Evolutionary conservation across 2,888 invertebrate genomes (phyloP), one percentile per base, ranked within the genome.

Genomic region (Pantelozetes paolii): DNA sequence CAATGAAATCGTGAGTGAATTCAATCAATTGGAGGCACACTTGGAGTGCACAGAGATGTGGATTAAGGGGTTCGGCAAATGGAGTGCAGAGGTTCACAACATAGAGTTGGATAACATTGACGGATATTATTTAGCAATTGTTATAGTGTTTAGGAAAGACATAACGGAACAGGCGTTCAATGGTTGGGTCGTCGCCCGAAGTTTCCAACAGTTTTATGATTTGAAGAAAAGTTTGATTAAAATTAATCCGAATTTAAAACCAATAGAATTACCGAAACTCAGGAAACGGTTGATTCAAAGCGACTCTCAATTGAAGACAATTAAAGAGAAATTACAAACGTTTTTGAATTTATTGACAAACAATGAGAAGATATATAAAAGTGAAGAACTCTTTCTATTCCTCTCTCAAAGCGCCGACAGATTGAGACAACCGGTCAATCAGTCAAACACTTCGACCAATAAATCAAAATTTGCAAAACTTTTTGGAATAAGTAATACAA

Each of bases 401-500:
- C 86, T 94, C n/a, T 92, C 92, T 82, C 93, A 93, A 3, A 92
- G 91, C 82, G 92, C 93, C 0, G 92, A 93, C 81, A 91, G 91
- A 83, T 85, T 94, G 77, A 92, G 92, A 82, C 90, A 81, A 71
- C 79, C 80, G 6, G 76, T 79, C 20, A 89, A 89, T 59, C 90
- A 90, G 76, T 92, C 92, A 83, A 93, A 92, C 82, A 89, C 89
- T 2, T 62, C 73, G 36, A 59, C 6, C 11, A n/a, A 8, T 6
- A 32, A 9, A 32, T 54, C 50, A 23, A 32, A 69, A 18, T 73
- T 73, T 9, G 73, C 73, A 1, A 67, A 48, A 28, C 50, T 69
- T 2, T 73, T 73, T 36, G 73, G 73, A 6, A 73, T 73, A 18
- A 73, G n/a, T 32, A 26, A 54, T 0, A 20, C 67, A 11, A n/a